Conservation (phyloP, 2,113 vertebrate genomes). For the Pampusana beccarii region DNA sequence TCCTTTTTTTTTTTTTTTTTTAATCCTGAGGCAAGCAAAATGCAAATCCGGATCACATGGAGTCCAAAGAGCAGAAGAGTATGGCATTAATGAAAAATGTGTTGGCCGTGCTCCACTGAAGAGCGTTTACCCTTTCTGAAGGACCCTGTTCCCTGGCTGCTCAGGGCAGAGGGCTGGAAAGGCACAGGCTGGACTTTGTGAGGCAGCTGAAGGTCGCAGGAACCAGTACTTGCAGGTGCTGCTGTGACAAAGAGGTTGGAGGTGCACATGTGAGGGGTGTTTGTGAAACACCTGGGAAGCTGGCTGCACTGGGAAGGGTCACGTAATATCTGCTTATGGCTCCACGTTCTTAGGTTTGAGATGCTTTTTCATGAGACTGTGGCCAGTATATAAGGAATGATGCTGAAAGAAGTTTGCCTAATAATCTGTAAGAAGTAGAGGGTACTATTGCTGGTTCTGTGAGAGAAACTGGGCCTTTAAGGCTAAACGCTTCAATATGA, state of each 20-base stretch:
- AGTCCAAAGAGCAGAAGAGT: background rate
- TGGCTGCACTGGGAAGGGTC: background rate
- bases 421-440: background rate
- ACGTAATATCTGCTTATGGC: background rate
- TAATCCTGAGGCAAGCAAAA: background rate
- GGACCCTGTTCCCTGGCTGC: background rate
- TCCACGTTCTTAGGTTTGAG: background rate
- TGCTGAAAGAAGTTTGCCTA: background rate
- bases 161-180: background rate
- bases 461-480: background rate
- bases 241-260: background rate
- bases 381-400: background rate
- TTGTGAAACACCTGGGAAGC: background rate
- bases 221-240: background rate
- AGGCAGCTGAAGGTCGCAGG: background rate
- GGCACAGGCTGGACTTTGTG: background rate
- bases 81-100: background rate
- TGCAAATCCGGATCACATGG: background rate
- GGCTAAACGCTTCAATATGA: background rate
- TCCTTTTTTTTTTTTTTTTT: background rate
- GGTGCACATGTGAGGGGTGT: background rate
- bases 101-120: background rate
- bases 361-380: background rate
- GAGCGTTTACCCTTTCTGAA: background rate
- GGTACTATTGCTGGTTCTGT: accelerated